Base-by-base conservation (phyloP, 1,140 invertebrate species). In the Hesperophylax magnus region DNA sequence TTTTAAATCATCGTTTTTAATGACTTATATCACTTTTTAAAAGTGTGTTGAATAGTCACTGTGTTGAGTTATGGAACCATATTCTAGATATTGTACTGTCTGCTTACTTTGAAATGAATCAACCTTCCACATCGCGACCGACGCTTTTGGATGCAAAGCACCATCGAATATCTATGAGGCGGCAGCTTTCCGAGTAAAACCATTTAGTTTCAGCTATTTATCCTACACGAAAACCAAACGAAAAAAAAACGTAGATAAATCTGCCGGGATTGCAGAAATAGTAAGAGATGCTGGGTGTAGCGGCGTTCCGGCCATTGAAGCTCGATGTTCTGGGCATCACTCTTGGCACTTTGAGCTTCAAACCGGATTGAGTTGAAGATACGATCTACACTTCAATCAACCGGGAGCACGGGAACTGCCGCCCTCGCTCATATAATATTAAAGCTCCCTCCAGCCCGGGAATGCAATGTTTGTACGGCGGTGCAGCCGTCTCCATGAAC, bases 361-460 rank as follows among this genome's bases (percentile, higher is more conserved):
- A 79, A 82, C 61, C 61, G 77, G 77, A 82, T 82, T 75, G 63
- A 58, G 81, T 69, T 56, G 53, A 24, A 76, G 81, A 82, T 82
- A 82, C 61, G 60, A 81, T 81, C 80, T 79, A 63, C 81, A 79
- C 81, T 82, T 80, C 78, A 79, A 82, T 82, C 81, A 82, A 39
- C 20, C 56, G 39, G 39, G 39, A 47, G 39, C 11, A 67, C 27
- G 24, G 39, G 58, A 17, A 47, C 67, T 31, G 56, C 20, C 39
- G 39, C 47, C 31, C 75, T 34, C 67, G 18, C 56, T 67, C 63
- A 78, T 78, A 69, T 54, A 67, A 67, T 78, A 78, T 69, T 67
- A 56, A 69, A n/a, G 47, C 39, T 47, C 39, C 39, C 39, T 14
- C 9, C 14, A 7, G 54, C 54, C 15, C 22, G 53, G 69, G 34